phyloP scores from a whole-genome alignment of 2,888 invertebrate genomes.

The Plemyria rubiginata region DNA sequence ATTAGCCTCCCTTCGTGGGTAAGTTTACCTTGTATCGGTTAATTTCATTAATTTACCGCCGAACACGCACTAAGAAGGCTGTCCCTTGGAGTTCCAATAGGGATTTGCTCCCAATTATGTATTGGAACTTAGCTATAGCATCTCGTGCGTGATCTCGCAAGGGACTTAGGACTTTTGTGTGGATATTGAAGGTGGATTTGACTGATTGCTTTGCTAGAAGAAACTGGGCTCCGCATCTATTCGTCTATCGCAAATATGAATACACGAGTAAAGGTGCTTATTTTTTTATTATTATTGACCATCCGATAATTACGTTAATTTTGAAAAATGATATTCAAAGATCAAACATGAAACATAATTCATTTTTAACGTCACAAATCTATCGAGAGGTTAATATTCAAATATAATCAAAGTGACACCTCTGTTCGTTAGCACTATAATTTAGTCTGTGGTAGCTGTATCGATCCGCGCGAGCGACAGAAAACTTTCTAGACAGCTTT shows the following conservation, averaged over 20 bases:
- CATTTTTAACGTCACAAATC: too few species aligned
- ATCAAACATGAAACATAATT: too few species aligned
- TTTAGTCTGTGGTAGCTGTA: constrained; percentile 55
- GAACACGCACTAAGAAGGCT: constrained; percentile 76
- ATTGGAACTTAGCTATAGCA: constrained; percentile 75
- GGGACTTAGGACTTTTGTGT: constrained; percentile 60
- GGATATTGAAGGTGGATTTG: constrained; percentile 23
- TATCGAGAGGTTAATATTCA: background rate
- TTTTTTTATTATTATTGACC: too few species aligned
- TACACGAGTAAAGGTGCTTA: too few species aligned
- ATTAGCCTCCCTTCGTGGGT: constrained; percentile 52
- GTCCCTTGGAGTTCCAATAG: constrained; percentile 73
- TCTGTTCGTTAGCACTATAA: constrained; percentile 12
- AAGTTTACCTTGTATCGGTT: constrained; percentile 68
- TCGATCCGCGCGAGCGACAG: constrained; percentile 82
- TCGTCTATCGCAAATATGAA: background rate
- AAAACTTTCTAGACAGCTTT: constrained; percentile 86
- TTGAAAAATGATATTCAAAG: too few species aligned
- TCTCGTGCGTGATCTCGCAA: constrained; percentile 58
- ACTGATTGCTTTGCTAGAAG: constrained; percentile 20
- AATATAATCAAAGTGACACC: constrained; percentile 7
- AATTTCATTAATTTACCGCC: constrained; percentile 80
- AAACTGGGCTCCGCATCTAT: background rate
- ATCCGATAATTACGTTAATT: too few species aligned
- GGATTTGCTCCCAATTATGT: constrained; percentile 82